Base-by-base conservation (phyloP, 2,113 vertebrate species). In the Ameiurus melas region DNA sequence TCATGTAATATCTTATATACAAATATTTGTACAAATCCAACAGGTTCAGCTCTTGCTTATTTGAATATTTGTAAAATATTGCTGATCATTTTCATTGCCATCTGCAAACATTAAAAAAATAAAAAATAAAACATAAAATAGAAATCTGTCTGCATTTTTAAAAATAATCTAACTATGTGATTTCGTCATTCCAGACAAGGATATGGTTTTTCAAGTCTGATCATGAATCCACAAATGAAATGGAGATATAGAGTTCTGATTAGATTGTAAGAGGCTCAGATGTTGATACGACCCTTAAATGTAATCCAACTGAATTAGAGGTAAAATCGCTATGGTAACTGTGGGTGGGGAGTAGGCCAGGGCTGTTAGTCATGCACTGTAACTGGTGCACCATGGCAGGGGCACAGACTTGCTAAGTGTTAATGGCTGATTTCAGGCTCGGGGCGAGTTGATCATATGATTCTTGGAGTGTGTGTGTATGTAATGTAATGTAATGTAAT, bases 251-350 rank as follows among this genome's bases (percentile, higher is more conserved):
- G 53, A 1, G 51, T 30, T 30, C 20, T 1, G n/a, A 20, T 33
- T 33, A 51, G 47, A 33, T n/a, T 80, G 47, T 79, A 55, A 55
- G 17, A 20, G 51, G 43, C 47, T 57, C 53, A 33, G 78, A 57
- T 1, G 3, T 10, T 57, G n/a, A 81, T 57, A 57, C 14, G 3
- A 81, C 14, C 78, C 78, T 80, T 55, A n/a, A 55, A 79, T 55
- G 47, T 79, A 30, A 79, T 79, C 14, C 7, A 55, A 36, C 53
- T 57, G 68, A 85, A 57, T 53, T 80, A 85, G 51, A 55, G 60
- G 66, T 85, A 60, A 75, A 64, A 88, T 85, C 60, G 30, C 60
- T 33, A 85, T 85, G 87, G 87, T 71, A 85, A 85, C 73, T 14
- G 47, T 68, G 66, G 62, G 68, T 36, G 64, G 62, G 36, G 70